A percentile compares a stretch with the other conserved stretches of the same genome.
phyloP scores from a whole-genome alignment of 2,113 vertebrate genomes.

The Sceloporus tristichus region DNA sequence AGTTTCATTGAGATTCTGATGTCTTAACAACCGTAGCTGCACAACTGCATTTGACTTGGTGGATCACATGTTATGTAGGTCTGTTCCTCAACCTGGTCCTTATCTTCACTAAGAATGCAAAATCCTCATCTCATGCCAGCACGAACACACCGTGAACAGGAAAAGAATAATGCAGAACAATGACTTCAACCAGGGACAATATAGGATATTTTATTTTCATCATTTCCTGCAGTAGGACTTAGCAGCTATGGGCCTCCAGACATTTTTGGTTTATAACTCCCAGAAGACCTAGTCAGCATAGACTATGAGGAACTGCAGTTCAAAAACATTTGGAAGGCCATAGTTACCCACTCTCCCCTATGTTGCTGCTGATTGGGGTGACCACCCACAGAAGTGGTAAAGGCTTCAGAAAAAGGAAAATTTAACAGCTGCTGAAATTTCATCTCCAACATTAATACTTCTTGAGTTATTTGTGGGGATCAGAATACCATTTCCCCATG shows the following conservation, averaged over 20 bases:
- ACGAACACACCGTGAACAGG: not conserved
- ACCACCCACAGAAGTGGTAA: not conserved
- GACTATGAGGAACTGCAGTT: no score
- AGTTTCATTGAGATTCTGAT: no score
- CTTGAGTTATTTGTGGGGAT: no score
- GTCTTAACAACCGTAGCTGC: not conserved
- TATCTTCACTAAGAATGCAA: not conserved
- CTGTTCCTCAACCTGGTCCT: not conserved
- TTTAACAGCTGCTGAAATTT: not conserved
- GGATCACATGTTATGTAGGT: not conserved
- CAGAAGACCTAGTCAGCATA: no score
- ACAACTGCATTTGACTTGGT: not conserved
- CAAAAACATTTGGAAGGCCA: no score
- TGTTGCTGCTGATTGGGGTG: not conserved
- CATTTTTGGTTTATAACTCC: no score
- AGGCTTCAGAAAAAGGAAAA: not conserved
- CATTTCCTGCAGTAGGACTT: no score
- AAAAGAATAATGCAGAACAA: not conserved
- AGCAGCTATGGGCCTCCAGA: no score
- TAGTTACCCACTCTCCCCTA: no score
- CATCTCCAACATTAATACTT: not conserved
- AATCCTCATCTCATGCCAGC: not conserved
- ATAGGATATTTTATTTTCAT: no score
- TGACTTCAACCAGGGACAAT: not conserved
- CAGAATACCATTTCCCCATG: no score